Evolutionary conservation across 1,140 invertebrate genomes (phyloP).

Genomic region (Drosophila kurseongensis): DNA sequence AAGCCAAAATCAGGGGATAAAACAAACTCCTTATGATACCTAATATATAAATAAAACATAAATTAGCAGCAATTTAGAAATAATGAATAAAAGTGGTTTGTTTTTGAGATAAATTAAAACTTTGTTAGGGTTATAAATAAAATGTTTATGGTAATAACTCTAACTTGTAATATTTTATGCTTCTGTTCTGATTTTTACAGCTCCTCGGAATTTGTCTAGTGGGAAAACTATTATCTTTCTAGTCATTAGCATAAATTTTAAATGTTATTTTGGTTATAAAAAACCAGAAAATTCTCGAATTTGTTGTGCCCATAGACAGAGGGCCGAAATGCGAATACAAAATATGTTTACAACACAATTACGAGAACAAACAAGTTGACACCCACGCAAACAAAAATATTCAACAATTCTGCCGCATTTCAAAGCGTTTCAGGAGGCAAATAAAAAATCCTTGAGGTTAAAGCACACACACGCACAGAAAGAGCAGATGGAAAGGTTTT

Average conservation of each 20-base stretch:
- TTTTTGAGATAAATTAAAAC: too few relatives aligned
- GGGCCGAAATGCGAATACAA: slow-evolving; percentile 28
- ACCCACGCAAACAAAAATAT: slow-evolving; percentile 36
- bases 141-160: too few relatives aligned
- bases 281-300: slow-evolving; percentile 4
- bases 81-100: too few relatives aligned
- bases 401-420: slow-evolving; percentile 45
- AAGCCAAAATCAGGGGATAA: too few relatives aligned
- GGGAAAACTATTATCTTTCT: slow-evolving; percentile 10
- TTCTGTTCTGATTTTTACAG: too few relatives aligned
- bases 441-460: slow-evolving; percentile 61
- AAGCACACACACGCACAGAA: slow-evolving; percentile 24
- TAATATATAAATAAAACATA: too few relatives aligned
- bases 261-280: slow-evolving; percentile 19
- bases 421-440: slow-evolving; percentile 45
- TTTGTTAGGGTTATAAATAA: too few relatives aligned
- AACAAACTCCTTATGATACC: too few relatives aligned
- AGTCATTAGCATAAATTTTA: slow-evolving; percentile 11
- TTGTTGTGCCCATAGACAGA: slow-evolving; percentile 24
- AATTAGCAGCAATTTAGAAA: too few relatives aligned
- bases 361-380: slow-evolving; percentile 51
- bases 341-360: slow-evolving; percentile 63
- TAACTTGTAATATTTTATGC: too few relatives aligned
- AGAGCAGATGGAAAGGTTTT: slow-evolving; percentile 46
- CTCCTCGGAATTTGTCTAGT: background rate